Evolutionary conservation across 2,888 invertebrate genomes (phyloP), one percentile per base, ranked within the genome.

Genomic region (Brenthis daphne): DNA sequence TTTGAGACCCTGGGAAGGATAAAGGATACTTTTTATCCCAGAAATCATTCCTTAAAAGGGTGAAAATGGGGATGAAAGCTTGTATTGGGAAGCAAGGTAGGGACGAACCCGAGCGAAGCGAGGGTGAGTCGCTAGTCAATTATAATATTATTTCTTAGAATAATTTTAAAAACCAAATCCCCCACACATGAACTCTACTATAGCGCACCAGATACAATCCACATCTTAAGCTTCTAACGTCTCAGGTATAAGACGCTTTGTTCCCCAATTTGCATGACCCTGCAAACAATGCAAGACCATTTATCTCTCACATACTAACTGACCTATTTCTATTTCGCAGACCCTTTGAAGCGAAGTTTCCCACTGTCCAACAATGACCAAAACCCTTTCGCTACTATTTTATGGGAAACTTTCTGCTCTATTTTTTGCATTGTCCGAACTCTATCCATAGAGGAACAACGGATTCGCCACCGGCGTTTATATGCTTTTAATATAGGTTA

Each of bases 361-460:
- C 88, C 92, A 92, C 91, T 92, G 89, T 72, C 85, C 86, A 84
- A 90, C 91, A 91, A 92, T 85, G 86, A 83, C 87, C 85, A 86
- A 85, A 88, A 61, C 87, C 88, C 88, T 86, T 89, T 88, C 82
- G 86, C 73, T 86, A 85, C 83, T 78, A 85, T 87, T 90, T 91
- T 90, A 90, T 91, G 91, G 90, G 91, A 91, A 91, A 86, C 81
- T 83, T 81, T 86, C 84, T 86, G 90, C 90, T 91, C 91, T 79
- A 90, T 88, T 90, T 92, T 92, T 92, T 90, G 91, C 92, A 89
- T 92, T 92, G 92, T 91, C 91, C 91, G 76, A 86, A 75, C 75
- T 72, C 75, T 79, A 77, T 82, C 73, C 80, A 80, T 77, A 77
- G 82, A 74, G 82, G 76, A 85, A 87, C 85, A 85, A 87, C 85